Evolutionary conservation across 1,140 invertebrate species (phyloP).

Genomic region (Watersipora subatra): DNA sequence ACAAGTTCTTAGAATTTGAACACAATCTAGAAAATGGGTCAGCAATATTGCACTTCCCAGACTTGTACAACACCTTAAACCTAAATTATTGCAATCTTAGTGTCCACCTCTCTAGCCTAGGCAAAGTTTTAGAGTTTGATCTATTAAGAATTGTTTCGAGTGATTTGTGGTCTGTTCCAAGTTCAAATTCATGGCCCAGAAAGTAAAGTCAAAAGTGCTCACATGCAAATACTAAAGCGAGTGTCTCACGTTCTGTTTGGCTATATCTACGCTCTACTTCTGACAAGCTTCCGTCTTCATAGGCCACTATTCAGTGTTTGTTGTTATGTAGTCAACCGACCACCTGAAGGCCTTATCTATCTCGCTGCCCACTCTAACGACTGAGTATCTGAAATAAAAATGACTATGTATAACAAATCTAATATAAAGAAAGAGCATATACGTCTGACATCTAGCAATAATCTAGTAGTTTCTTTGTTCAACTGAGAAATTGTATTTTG

Average conservation of each 20-base stretch:
- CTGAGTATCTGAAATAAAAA: too few species aligned
- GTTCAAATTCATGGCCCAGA: slow-evolving; percentile 28
- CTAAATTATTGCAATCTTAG: slow-evolving; percentile 15
- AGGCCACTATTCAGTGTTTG: slow-evolving; percentile 14
- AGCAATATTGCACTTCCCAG: slow-evolving; percentile 8
- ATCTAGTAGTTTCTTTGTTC: too few species aligned
- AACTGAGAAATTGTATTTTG: too few species aligned
- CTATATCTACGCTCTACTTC: slow-evolving; percentile 24
- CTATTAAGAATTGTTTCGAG: slow-evolving; percentile 18
- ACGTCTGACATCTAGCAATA: too few species aligned
- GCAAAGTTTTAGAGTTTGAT: slow-evolving; percentile 10
- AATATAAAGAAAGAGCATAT: too few species aligned
- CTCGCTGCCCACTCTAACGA: too few species aligned
- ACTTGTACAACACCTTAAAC: slow-evolving; percentile 9
- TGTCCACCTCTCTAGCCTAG: slow-evolving; percentile 16
- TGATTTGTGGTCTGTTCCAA: slow-evolving; percentile 35
- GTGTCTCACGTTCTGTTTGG: slow-evolving; percentile 37
- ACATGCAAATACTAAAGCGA: slow-evolving; percentile 36
- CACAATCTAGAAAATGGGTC: slow-evolving; percentile 5
- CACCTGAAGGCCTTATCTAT: too few species aligned
- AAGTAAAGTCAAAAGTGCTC: slow-evolving; percentile 38
- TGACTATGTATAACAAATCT: too few species aligned
- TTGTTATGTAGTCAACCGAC: too few species aligned
- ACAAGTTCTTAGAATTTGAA: background rate
- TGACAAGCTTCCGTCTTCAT: slow-evolving; percentile 13